Percentiles rank a stretch among this genome's conserved stretches.
phyloP scores from a whole-genome alignment of 2,113 vertebrate species.

The Camelus dromedarius region DNA sequence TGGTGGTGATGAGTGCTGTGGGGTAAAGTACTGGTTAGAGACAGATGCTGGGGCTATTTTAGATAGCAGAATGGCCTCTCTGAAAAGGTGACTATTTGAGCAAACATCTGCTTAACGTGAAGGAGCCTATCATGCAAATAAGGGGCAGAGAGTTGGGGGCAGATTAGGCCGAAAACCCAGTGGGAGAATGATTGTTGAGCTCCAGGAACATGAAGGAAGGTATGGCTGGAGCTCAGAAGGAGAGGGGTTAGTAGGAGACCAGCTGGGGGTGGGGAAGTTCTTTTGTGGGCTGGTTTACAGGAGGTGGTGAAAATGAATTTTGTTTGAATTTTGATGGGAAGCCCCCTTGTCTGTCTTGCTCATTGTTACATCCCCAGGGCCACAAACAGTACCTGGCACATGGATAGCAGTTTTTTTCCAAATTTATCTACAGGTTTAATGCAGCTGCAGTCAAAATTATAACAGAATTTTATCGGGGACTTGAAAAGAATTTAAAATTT shows the following conservation, averaged over 20 bases:
- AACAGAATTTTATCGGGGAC: neutral
- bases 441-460: neutral
- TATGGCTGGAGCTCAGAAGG: neutral
- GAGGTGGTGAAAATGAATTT: neutral
- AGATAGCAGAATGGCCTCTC: neutral
- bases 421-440: neutral
- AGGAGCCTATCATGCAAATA: neutral
- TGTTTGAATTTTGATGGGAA: neutral
- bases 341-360: neutral
- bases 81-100: neutral
- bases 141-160: neutral
- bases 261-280: neutral
- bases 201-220: neutral
- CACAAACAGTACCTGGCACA: neutral
- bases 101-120: neutral
- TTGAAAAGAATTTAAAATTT: neutral
- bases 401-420: neutral
- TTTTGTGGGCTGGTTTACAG: neutral
- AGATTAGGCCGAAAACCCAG: neutral
- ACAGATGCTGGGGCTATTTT: neutral
- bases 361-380: neutral
- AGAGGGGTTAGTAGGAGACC: neutral
- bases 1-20: neutral
- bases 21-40: neutral
- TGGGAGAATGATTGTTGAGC: neutral